Evolutionary conservation across 2,113 vertebrate genomes (phyloP), one percentile per base, ranked within the genome.

Genomic region (Pituophis catenifer): DNA sequence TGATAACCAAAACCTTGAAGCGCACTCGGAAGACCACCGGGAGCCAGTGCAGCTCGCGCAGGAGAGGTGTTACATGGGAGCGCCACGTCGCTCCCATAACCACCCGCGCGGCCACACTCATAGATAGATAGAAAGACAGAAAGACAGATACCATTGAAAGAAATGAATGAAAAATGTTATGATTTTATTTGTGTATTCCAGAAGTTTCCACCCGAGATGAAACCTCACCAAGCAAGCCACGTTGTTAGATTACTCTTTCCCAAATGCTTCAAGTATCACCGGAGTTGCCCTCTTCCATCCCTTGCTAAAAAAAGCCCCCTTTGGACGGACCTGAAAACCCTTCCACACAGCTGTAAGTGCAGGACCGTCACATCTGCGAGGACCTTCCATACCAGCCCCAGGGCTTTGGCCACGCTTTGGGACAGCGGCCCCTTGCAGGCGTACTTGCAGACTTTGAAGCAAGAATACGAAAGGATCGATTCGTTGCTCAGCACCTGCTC

Each of bases 381-480:
- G 70, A 54, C 94, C 90, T 95, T 85, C 93, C 96, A 93, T 87
- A 97, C 96, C 90, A 0, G 3, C 44, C 81, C 59, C 85, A 97
- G 96, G 91, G 89, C 96, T 52, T 96, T 95, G 87, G 94, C 12
- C 44, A 95, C 95, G 4, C 15, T 98, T 23, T 98, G 98, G 97
- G 97, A 97, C 81, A 95, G 96, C 17, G 95, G 97, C 91, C 88
- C 95, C 54, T 93, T 98, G 50, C 97, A 97, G 94, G 98, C 96
- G 87, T 97, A 98, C 5, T 92, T 98, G 89, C 96, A 97, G 90
- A 91, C 94, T 75, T 89, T 98, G 88, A 97, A 55, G 85, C 94
- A 96, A 90, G 98, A 98, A 86, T 98, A 98, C 91, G 94, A 95
- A 94, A 90, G 92, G 19, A 93, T 98, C 81, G 96, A 48, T 91